These are phyloP conservation scores for Apostichopus leukothele DNA, from an alignment of 53 echinoderm and acorn worm species.

Conservation along the genomic window DNA sequence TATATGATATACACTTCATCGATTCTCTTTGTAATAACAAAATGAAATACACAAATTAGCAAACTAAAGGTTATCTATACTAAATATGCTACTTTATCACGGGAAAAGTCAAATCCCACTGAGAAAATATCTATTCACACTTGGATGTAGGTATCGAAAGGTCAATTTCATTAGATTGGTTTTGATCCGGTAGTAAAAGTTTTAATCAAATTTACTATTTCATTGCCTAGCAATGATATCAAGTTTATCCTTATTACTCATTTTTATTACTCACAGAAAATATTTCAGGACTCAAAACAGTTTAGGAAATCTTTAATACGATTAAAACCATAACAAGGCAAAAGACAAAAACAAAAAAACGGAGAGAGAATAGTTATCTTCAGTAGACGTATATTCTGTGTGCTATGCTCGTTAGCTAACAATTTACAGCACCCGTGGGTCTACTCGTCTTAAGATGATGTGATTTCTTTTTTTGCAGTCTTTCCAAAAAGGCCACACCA, in stretches of 20 bases:
- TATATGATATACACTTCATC: too few species aligned
- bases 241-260: conserved; percentile 6
- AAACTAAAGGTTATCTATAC: too few species aligned
- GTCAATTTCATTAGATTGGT: background rate
- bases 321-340: background rate
- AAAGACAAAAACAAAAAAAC: background rate
- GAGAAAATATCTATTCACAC: background rate
- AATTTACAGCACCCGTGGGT: conserved; percentile 32
- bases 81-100: too few species aligned
- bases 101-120: background rate
- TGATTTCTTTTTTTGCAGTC: background rate
- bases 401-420: conserved; percentile 20
- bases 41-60: too few species aligned
- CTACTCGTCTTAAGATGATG: conserved; percentile 10
- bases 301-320: background rate
- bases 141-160: background rate
- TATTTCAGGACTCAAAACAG: background rate
- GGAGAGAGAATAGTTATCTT: background rate
- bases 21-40: too few species aligned
- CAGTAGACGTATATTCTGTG: background rate
- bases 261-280: background rate
- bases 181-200: conserved; percentile 1
- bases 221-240: conserved; percentile 19
- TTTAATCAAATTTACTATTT: background rate
- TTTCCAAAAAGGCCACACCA: background rate